Evolutionary conservation across 1,140 invertebrate genomes (phyloP).

Genomic region (Brachionus manjavacas): DNA sequence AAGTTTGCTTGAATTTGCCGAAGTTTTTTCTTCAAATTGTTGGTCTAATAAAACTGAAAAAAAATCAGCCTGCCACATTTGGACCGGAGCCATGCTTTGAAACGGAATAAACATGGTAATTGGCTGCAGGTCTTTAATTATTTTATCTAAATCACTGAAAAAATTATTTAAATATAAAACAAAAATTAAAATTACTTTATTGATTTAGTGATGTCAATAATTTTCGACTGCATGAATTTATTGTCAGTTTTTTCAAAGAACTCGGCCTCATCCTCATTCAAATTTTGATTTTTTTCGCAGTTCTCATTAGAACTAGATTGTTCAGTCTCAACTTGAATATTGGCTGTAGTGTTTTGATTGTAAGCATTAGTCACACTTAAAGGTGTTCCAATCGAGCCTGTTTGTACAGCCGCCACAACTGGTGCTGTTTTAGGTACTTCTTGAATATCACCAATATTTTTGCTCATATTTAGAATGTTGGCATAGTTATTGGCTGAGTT

Average conservation of each 20-base stretch:
- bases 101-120: not conserved
- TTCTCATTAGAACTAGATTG: not conserved
- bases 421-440: not conserved
- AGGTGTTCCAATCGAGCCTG: not conserved
- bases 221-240: not conserved
- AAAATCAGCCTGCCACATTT: conserved; percentile 14
- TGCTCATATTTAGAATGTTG: not conserved
- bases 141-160: conserved; percentile 19
- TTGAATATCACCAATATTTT: not conserved
- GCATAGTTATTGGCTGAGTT: conserved; percentile 29
- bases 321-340: not conserved
- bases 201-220: not conserved
- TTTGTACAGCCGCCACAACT: not conserved
- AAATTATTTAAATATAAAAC: not conserved
- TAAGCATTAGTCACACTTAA: not conserved
- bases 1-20: not conserved
- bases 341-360: not conserved
- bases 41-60: conserved; percentile 24
- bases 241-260: conserved; percentile 31
- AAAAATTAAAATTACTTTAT: not conserved
- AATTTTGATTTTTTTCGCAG: not conserved
- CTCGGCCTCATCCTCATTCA: not conserved
- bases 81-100: not conserved
- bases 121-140: conserved; percentile 6
- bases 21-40: conserved; percentile 10